Evolutionary conservation across 2,888 invertebrate genomes (phyloP), one percentile per base, ranked within the genome.

Genomic region (Desoria tigrina): DNA sequence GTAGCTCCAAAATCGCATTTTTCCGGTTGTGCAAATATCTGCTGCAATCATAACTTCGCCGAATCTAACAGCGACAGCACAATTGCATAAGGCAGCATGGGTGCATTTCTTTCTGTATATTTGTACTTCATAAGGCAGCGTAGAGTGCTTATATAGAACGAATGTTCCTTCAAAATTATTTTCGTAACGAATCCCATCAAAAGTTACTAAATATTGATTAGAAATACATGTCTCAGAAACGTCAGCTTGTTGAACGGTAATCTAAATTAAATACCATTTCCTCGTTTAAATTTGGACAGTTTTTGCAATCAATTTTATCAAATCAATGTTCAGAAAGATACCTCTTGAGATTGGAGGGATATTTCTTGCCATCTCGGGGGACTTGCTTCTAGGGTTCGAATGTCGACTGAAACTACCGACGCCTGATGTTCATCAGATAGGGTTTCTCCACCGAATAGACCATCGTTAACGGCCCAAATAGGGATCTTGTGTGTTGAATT

Each of bases 71-170:
- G 76, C 74, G 32, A 76, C 73, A 4, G 69, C 76, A 61, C 76
- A 76, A 56, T 72, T 74, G 42, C 76, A 76, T 2, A 74, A 45
- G 23, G 67, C 50, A 23, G 72, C 42, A 42, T 74, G 72, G 42
- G 70, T 71, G 28, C 76, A 76, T 42, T 70, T 69, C 32, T 69
- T 68, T 37, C 74, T 50, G 27, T 74, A 63, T n/a, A 77, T 66
- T 65, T 77, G 77, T 18, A 77, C 75, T 69, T 77, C 77, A 39
- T 76, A 74, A 1, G 75, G 75, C 3, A 75, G 65, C n/a, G 59
- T 71, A 14, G 74, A 66, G 45, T 77, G 77, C 32, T 71, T 71
- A 62, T 77, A 77, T 9, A 77, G 65, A 24, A 76, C 70, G 65
- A 77, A 77, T 11, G 70, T 74, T 27, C 77, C 77, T 68, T 76